Percentiles rank a stretch among this genome's conserved stretches.
These are phyloP conservation scores for Leptatherina wallacei DNA, from an alignment of 2,797 vertebrate species.

Conservation along the genomic window DNA sequence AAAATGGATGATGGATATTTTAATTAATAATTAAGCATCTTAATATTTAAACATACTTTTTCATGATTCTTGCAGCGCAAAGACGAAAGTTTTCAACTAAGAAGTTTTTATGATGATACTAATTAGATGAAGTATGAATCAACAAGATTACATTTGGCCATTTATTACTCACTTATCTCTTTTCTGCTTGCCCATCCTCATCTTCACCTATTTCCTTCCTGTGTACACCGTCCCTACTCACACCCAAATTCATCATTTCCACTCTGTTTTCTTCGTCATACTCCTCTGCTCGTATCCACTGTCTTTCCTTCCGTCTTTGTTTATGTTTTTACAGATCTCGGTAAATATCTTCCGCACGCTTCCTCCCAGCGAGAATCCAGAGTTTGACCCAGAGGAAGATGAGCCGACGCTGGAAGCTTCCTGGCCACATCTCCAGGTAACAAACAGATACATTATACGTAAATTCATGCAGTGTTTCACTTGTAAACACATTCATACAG, in stretches of 20 bases:
- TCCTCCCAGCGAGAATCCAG: slow-evolving; percentile 92
- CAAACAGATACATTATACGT: not conserved
- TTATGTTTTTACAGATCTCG: slow-evolving; percentile 83
- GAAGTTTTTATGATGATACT: not conserved
- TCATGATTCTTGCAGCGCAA: not conserved
- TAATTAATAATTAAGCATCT: not conserved
- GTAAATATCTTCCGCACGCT: slow-evolving; percentile 95
- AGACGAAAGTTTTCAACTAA: not conserved
- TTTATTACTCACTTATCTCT: slow-evolving; percentile 9
- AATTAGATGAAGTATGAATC: not conserved
- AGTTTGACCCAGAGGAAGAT: slow-evolving; percentile 94
- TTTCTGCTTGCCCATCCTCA: not conserved
- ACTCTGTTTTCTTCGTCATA: not conserved
- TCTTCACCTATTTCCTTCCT: not conserved
- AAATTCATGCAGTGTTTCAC: not conserved
- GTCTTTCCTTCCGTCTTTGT: not conserved
- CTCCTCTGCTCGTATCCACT: not conserved
- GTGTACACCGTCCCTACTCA: too few relatives aligned
- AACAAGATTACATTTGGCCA: not conserved
- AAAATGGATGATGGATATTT: not conserved
- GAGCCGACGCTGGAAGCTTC: slow-evolving; percentile 93
- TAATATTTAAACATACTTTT: not conserved
- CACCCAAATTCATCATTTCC: too few relatives aligned
- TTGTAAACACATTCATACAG: not conserved
- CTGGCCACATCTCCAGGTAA: slow-evolving; percentile 93